A percentile compares a stretch with the other conserved stretches of the same genome.
Conservation (phyloP, 2,888 invertebrate species). For the Lasioglossum vierecki region DNA sequence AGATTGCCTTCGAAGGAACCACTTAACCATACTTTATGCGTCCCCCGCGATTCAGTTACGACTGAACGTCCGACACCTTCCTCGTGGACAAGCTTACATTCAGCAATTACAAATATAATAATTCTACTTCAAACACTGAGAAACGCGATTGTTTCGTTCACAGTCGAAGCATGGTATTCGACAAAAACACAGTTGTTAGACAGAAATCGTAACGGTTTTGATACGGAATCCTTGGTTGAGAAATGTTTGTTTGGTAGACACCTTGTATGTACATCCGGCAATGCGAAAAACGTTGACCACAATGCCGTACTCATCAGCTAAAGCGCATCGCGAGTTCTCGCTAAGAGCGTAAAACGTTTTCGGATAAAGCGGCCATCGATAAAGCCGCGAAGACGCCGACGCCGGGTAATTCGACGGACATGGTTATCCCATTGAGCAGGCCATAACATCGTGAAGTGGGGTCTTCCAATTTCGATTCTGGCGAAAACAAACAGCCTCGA, state of each 20-base stretch:
- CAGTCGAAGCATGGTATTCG: neutral
- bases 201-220: too few relatives aligned
- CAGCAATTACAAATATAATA: neutral
- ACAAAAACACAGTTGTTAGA: too few relatives aligned
- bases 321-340: neutral
- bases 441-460: neutral
- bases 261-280: too few relatives aligned
- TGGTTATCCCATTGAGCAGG: neutral
- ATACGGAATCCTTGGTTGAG: too few relatives aligned
- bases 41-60: conserved; percentile 9
- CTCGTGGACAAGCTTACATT: neutral
- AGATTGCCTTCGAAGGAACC: conserved; percentile 29
- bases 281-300: neutral
- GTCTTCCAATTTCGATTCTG: neutral
- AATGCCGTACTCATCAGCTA: neutral
- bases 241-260: too few relatives aligned
- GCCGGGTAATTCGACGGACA: neutral
- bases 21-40: conserved; percentile 22
- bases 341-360: neutral
- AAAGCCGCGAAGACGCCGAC: neutral
- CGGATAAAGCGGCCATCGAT: neutral
- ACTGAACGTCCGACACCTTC: neutral
- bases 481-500: conserved; percentile 8
- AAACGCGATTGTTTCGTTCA: too few relatives aligned
- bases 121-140: neutral